These are phyloP conservation scores for Hormaphis cornu DNA, from an alignment of 1,140 invertebrate species.

Conservation along the genomic window DNA sequence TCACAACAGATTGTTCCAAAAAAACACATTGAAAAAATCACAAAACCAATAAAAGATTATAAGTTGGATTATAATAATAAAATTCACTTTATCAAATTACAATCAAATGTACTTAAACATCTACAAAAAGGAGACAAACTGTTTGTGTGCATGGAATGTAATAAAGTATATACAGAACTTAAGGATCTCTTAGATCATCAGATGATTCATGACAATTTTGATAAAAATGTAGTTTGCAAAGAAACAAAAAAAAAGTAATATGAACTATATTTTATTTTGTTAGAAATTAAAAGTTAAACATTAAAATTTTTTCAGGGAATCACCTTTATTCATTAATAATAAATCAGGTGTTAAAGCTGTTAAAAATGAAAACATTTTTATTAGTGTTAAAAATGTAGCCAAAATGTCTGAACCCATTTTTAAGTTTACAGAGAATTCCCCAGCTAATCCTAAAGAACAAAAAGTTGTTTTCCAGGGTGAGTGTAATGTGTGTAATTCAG, in stretches of 20 bases:
- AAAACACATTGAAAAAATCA: not conserved
- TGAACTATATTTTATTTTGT: not conserved
- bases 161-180: conserved; percentile 8
- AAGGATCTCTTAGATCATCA: not conserved
- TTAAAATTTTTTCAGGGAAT: not conserved
- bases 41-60: not conserved
- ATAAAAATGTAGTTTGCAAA: not conserved
- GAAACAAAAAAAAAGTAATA: not conserved
- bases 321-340: not conserved
- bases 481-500: conserved; percentile 16
- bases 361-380: not conserved
- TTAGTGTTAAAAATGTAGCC: not conserved
- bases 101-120: not conserved
- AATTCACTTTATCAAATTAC: not conserved
- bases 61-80: not conserved
- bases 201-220: not conserved
- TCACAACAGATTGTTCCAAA: too few relatives aligned
- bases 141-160: conserved; percentile 12
- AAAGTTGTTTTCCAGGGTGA: conserved; percentile 24
- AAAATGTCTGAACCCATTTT: not conserved
- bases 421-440: too few relatives aligned
- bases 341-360: not conserved
- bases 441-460: conserved; percentile 1
- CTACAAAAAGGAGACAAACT: conserved; percentile 3
- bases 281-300: not conserved